These are phyloP conservation scores for Amblyraja radiata DNA, from an alignment of 2,797 vertebrate species.

Conservation along the genomic window DNA sequence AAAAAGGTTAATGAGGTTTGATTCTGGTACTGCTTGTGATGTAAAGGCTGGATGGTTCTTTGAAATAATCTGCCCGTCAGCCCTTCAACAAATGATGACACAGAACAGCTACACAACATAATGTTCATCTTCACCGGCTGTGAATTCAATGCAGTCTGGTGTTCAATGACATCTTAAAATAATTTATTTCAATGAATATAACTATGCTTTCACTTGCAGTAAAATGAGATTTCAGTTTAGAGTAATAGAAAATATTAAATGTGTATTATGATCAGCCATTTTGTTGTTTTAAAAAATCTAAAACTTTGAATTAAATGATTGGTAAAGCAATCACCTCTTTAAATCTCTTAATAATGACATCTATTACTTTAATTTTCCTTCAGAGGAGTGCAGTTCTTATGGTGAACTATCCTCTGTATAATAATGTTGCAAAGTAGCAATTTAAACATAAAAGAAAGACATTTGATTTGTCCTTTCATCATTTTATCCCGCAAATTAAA, in stretches of 20 bases:
- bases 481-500: too few relatives aligned
- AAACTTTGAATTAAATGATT: conserved; percentile 9
- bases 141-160: background rate
- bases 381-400: background rate
- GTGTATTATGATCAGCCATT: background rate
- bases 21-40: background rate
- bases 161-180: conserved; percentile 8
- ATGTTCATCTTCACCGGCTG: background rate
- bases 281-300: background rate
- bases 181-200: background rate
- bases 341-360: background rate
- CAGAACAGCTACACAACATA: background rate
- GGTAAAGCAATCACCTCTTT: background rate
- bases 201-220: background rate
- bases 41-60: conserved; percentile 2
- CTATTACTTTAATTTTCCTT: conserved; percentile 5
- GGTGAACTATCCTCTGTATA: background rate
- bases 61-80: conserved; percentile 25
- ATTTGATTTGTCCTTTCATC: too few relatives aligned
- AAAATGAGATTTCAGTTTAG: background rate
- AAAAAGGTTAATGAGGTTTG: conserved; percentile 30
- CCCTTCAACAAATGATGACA: conserved; percentile 26
- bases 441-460: background rate
- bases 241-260: background rate
- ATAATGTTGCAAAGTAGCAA: background rate